Conservation (phyloP, 2,113 vertebrate genomes). For the Pygoscelis adeliae region DNA sequence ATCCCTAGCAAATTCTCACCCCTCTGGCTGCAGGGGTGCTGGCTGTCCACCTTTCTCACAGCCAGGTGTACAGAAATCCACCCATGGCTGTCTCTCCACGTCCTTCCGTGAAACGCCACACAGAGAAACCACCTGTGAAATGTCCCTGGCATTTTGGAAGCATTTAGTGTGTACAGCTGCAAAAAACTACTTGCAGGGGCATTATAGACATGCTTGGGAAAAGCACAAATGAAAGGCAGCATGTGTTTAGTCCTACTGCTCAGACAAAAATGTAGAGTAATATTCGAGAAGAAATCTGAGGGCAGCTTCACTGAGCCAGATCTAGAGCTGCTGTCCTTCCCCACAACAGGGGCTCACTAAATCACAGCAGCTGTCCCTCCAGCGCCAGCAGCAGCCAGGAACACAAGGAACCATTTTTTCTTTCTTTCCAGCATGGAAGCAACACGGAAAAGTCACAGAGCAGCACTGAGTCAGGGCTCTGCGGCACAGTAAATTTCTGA, state of each 20-base stretch:
- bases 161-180: background rate
- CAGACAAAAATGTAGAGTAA: background rate
- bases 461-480: conserved; percentile 59
- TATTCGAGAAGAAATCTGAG: background rate
- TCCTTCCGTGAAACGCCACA: background rate
- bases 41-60: background rate
- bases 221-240: background rate
- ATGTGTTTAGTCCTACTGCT: background rate
- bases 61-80: background rate
- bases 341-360: background rate
- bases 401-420: conserved; percentile 54
- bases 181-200: background rate
- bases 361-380: conserved; percentile 40
- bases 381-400: background rate
- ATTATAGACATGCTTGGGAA: background rate
- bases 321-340: background rate
- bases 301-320: background rate
- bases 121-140: background rate
- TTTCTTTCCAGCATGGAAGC: background rate
- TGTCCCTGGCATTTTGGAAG: background rate
- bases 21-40: background rate
- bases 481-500: conserved; percentile 65
- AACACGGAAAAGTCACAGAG: conserved; percentile 41
- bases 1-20: background rate
- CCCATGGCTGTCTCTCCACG: rapidly evolving